Base-by-base conservation (phyloP, 2,113 vertebrate species). In the Terrapene triunguis region DNA sequence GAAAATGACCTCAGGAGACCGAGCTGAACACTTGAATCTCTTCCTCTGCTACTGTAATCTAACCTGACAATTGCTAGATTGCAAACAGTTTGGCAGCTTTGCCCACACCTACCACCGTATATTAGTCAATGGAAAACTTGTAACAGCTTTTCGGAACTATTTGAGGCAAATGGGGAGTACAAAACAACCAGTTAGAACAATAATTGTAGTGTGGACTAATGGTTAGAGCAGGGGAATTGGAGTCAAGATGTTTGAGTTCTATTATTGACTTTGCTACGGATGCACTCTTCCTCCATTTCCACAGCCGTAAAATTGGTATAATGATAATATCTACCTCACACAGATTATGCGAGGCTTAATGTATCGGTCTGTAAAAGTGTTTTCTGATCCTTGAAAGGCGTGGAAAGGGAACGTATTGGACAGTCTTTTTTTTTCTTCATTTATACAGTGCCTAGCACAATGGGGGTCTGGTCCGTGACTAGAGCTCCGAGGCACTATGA, bases 1-100 rank as follows among this genome's bases (percentile, higher is more conserved):
- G 82, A 84, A 84, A 90, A 90, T 79, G 59, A 51, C 89, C 89
- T 90, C 54, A 62, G 82, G 82, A 90, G 83, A 78, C 62, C 32
- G 81, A 69, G 82, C 53, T 21, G 13, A 84, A 38, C 42, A 48
- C 69, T 54, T 42, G 42, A 78, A 84, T 54, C 51, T 51, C 35
- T 32, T 32, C 62, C n/a, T 86, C 42, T 87, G n/a, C 51, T 82
- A 44, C 47, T 44, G 47, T 42, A 44, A 38, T 29, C 82, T 82
- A 87, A 44, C 14, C 62, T 42, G 27, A 54, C 65, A 87, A 51
- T 76, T 87, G 85, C 8, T 82, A 87, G 54, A 62, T 32, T 54
- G 55, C 48, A 16, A 48, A 32, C 25, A 54, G 19, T 53, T 84
- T 80, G 79, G 84, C 32, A 69, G 38, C 38, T 69, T 80, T 92